Base-by-base conservation (phyloP, 2,888 invertebrate genomes). In the Argyresthia goedartella region DNA sequence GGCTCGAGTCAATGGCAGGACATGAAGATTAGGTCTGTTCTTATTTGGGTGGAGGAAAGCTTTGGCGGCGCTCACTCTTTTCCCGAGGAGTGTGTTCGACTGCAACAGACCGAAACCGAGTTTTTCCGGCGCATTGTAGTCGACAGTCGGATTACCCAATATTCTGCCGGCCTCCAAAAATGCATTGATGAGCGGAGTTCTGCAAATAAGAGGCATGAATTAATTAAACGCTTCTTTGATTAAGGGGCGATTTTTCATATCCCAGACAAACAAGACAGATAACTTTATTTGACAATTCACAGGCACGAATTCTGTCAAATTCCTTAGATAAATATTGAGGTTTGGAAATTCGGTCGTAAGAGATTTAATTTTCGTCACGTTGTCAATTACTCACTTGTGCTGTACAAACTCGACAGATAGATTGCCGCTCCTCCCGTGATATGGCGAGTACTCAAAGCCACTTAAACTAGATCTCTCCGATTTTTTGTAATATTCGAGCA, bases 151-250 rank as follows among this genome's bases (percentile, higher is more conserved):
- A 49, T 89, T 84, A 0, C 93, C 93, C 54, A 90, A 70, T 65
- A 91, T 88, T 54, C 81, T 69, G 1, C 90, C 91, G 0, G 91
- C 90, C 57, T 90, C 76, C 1, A 94, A 73, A 61, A 93, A 91
- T 0, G 91, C 89, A 11, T 88, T 82, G 0, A 91, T 86, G 1
- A 93, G 74, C 54, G 88, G 72, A 14, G 81, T 73, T 51, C 80
- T 81, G 67, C 11, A 67, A 67, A 53, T 46, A 11, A 43, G 8
- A 1, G n/a, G 1, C 9, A n/a, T 39, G 10, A 39, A 8, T 39
- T 39, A 1, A 53, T 46, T 14, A 43, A 43, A 43, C 1, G n/a
- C 3, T 2, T 14, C 10, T 43, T 46, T 11, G n/a, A n/a, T n/a
- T 46, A n/a, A n/a, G n/a, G n/a, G n/a, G n/a, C n/a, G n/a, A n/a